phyloP scores from a whole-genome alignment of 2,888 invertebrate species.

The Meandrusa payeni region DNA sequence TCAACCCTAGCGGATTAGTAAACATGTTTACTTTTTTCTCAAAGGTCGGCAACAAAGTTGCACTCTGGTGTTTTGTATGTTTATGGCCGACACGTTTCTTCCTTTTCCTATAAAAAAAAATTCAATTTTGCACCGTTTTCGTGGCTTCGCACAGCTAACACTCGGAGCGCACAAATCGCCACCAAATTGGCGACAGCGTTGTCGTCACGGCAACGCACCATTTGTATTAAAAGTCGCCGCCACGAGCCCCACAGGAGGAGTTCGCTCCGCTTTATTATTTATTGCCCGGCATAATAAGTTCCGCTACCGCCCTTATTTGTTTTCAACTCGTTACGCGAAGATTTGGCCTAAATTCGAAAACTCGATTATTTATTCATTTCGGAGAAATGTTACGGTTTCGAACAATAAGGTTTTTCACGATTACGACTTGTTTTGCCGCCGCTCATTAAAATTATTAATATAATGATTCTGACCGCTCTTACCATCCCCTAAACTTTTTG shows the following conservation, averaged over 20 bases:
- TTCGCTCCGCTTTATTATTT: slow-evolving; percentile 68
- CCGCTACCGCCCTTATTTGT: slow-evolving; percentile 61
- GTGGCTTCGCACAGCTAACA: too few relatives aligned
- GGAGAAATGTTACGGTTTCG: slow-evolving; percentile 27
- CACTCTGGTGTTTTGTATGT: background rate
- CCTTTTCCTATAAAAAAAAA: too few relatives aligned
- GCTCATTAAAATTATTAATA: slow-evolving; percentile 16
- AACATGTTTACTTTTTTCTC: too few relatives aligned
- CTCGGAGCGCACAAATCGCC: background rate
- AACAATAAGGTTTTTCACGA: slow-evolving; percentile 20
- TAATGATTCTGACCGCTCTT: slow-evolving; percentile 4
- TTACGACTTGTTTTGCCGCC: slow-evolving; percentile 1
- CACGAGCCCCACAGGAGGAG: slow-evolving; percentile 40
- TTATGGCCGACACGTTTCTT: too few relatives aligned
- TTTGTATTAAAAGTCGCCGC: slow-evolving; percentile 58
- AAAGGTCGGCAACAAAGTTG: too few relatives aligned
- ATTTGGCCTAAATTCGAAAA: slow-evolving; percentile 69
- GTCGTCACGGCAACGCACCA: slow-evolving; percentile 28
- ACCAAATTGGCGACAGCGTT: slow-evolving; percentile 13
- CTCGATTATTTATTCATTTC: slow-evolving; percentile 73
- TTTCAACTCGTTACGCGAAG: slow-evolving; percentile 73
- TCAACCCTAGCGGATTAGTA: too few relatives aligned
- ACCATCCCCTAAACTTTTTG: too few relatives aligned
- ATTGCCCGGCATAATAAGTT: slow-evolving; percentile 68
- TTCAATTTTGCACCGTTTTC: too few relatives aligned